A percentile compares a stretch with the other conserved stretches of the same genome.
These are phyloP conservation scores for Psittacula derbiana DNA, from an alignment of 2,797 vertebrate species.

Conservation along the genomic window DNA sequence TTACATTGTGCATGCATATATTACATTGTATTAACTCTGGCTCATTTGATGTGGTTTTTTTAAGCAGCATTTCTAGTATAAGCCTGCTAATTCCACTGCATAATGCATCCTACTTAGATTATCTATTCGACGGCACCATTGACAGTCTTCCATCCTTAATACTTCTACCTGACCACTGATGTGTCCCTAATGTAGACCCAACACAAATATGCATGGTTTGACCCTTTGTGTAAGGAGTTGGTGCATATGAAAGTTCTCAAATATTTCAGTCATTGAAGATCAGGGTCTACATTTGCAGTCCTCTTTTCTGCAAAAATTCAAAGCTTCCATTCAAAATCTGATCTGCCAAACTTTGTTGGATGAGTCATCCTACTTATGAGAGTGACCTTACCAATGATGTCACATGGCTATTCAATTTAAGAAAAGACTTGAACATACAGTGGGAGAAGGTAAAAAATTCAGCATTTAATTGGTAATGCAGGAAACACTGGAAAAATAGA, in stretches of 20 bases:
- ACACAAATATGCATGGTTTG: not conserved
- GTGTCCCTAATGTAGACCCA: not conserved
- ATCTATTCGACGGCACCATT: not conserved
- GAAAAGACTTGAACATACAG: not conserved
- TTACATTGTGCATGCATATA: not conserved
- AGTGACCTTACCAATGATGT: not conserved
- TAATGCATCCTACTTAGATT: not conserved
- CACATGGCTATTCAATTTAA: not conserved
- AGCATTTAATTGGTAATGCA: not conserved
- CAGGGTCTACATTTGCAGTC: not conserved
- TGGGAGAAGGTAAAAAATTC: not conserved
- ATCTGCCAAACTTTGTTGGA: not conserved
- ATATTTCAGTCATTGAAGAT: not conserved
- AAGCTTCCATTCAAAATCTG: not conserved
- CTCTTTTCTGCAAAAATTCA: not conserved
- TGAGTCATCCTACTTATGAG: not conserved
- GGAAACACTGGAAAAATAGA: not conserved
- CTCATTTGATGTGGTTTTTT: constrained; percentile 34
- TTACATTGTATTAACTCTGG: constrained; percentile 5
- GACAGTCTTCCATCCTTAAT: not conserved
- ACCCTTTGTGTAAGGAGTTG: not conserved
- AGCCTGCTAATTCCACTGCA: constrained; percentile 4
- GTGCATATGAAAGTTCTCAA: not conserved
- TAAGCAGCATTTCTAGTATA: not conserved
- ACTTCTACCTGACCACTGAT: not conserved